Base-by-base conservation (phyloP, 2,888 invertebrate species). In the Sisyra nigra region DNA sequence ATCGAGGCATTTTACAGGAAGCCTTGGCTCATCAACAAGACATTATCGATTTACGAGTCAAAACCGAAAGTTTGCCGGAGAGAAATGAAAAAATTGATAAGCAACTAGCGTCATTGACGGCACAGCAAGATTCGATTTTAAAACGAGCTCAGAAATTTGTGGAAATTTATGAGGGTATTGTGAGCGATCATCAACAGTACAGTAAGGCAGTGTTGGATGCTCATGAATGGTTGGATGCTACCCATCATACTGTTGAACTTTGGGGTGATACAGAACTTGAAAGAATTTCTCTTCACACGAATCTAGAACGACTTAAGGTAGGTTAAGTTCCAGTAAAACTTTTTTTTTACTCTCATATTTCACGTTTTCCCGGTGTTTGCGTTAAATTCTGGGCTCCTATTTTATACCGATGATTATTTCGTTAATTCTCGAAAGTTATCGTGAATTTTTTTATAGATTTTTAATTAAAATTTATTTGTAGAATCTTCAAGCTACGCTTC, bases 111-210 rank as follows among this genome's bases (percentile, higher is more conserved):
- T 68, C 72, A 24, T 69, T 89, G 14, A 75, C 74, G 1, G 71
- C 79, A 44, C 79, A 86, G 50, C 87, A 88, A 56, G 72, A 74
- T 7, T 71, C 72, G 40, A 65, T 88, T 44, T 65, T 81, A 32
- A 72, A 76, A 45, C 71, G 80, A 52, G 78, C 80, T 0, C 80
- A 84, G 55, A 68, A 70, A 9, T 88, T 79, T 53, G 85, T 89
- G 0, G 85, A 86, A 54, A 75, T 76, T 48, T 91, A 91, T 56
- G 91, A 92, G 64, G 79, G 72, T 1, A 85, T 89, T 53, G 91
- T 91, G 0, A 82, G 80, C 55, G 83, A 86, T 52, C 92, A 92
- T 59, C 87, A 89, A 53, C 82, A 84, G 51, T 91, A 88, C 57
- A 82, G 80, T 48, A 87, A 85, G 61, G 82, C 85, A 13, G 83